Base-by-base conservation (phyloP, 1,140 invertebrate species). In the Hycleus phaleratus region DNA sequence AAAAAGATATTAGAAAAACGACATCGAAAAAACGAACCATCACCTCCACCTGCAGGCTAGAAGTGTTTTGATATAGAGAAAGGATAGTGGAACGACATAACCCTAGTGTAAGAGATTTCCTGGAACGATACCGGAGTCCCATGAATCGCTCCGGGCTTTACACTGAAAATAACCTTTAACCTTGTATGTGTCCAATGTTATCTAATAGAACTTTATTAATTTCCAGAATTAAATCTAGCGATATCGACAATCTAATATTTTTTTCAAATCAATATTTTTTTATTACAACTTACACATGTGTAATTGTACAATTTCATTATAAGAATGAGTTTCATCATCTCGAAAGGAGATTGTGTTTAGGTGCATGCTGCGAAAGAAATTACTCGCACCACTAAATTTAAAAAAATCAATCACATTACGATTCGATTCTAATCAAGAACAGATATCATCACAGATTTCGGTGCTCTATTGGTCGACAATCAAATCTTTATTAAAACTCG, bases 311-410 rank as follows among this genome's bases (percentile, higher is more conserved):
- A 52, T 47, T 58, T 58, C 49, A 46, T 52, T 47, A 58, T 38
- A 52, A 47, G 43, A 58, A 58, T 53, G 49, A 58, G 45, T 58
- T 53, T 58, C 49, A 53, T 43, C 45, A 47, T 56, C 56, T 50
- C 25, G 26, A 38, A 46, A 10, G 39, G 39, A 52, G 43, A 58
- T 58, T 57, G 42, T 43, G 38, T 10, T 26, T 49, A 51, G 56
- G 47, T 51, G 49, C 56, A 58, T 26, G 56, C 56, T 58, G 56
- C 43, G 56, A 58, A 58, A 45, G 49, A 58, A 46, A 58, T 58
- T 58, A 50, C 56, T 48, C 45, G 26, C 38, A 47, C 32, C 54
- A 45, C 43, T 56, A 45, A 53, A 44, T 53, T 53, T 7, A 32
- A 32, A 53, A 53, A 53, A 53, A 53, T 53, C 51, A 53, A 53